These are phyloP conservation scores for Amphibalanus amphitrite DNA, from an alignment of 1,140 invertebrate genomes.

Conservation along the genomic window DNA sequence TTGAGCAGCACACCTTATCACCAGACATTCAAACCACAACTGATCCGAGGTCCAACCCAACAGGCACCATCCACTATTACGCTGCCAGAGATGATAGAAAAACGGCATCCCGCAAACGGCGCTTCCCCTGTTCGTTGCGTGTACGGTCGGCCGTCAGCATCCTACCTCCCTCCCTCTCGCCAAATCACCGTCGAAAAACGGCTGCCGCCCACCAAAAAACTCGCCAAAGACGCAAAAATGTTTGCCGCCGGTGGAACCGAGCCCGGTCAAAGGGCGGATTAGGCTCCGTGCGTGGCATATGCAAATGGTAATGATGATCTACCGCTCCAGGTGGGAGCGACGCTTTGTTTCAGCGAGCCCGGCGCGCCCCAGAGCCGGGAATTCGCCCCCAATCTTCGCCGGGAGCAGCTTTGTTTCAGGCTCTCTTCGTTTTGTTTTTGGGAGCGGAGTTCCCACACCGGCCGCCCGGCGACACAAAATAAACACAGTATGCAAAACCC, in stretches of 20 bases:
- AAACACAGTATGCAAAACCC: background rate
- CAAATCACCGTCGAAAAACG: background rate
- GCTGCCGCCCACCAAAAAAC: background rate
- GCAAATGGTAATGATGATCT: slow-evolving; percentile 1
- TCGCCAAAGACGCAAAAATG: background rate
- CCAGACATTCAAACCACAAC: too few species aligned
- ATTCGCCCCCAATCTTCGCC: background rate
- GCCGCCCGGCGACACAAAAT: background rate
- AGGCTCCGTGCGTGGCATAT: background rate
- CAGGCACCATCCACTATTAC: too few species aligned
- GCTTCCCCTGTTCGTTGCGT: background rate
- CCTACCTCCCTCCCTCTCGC: background rate
- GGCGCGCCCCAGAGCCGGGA: too few species aligned
- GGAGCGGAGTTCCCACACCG: background rate
- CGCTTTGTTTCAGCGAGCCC: background rate
- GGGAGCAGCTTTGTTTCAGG: background rate
- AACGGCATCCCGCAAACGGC: too few species aligned
- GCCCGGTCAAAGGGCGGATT: background rate
- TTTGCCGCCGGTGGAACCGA: background rate
- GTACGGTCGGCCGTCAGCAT: background rate
- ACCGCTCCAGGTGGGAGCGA: background rate
- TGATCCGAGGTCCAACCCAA: too few species aligned
- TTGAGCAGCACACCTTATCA: too few species aligned
- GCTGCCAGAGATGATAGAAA: too few species aligned
- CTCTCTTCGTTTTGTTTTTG: background rate